Evolutionary conservation across 1,140 invertebrate species (phyloP), one percentile per base, ranked within the genome.

Genomic region (Bathynomus jamesi): DNA sequence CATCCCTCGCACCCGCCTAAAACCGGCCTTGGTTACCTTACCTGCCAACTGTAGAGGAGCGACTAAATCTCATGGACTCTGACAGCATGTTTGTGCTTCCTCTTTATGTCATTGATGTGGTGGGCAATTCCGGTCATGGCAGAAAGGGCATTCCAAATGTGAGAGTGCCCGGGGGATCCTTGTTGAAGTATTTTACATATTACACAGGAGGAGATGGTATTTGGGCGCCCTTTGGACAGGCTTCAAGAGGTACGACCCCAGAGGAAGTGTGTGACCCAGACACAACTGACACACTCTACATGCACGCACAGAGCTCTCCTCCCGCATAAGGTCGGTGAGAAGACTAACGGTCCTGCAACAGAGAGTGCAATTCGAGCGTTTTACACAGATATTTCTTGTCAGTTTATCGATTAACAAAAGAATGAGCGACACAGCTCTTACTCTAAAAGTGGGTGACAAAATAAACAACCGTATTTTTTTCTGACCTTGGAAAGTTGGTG

Each of bases 161-260:
- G n/a, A n/a, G n/a, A n/a, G n/a, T n/a, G n/a, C n/a, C n/a, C n/a
- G n/a, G n/a, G n/a, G n/a, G n/a, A n/a, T 87, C 87, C 69, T 88
- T 81, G 53, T 85, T 83, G 68, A 81, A 90, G 77, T 94, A 89
- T 80, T 95, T 95, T 69, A 93, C 88, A 96, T 87, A 80, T 94
- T 93, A 89, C 94, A 82, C 30, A 98, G 84, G 25, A 98, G 85
- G 61, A 98, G 85, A 84, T 97, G 95, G 81, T 98, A 98, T 83
- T 97, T 98, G 74, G 98, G 86, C 76, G 98, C 95, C 80, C 95
- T 85, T 82, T 98, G 96, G 32, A 98, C 95, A 2, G 96, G 96
- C 83, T 97, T 97, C 28, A 98, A 83, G 40, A 98, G 85, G 80
- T 95, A 98, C 0, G 94, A 95, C 1, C 94, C 94, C n/a, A 98